Evolutionary conservation across 64 coral and sea anemone genomes (phyloP).

Genomic region (Exaiptasia diaphana): DNA sequence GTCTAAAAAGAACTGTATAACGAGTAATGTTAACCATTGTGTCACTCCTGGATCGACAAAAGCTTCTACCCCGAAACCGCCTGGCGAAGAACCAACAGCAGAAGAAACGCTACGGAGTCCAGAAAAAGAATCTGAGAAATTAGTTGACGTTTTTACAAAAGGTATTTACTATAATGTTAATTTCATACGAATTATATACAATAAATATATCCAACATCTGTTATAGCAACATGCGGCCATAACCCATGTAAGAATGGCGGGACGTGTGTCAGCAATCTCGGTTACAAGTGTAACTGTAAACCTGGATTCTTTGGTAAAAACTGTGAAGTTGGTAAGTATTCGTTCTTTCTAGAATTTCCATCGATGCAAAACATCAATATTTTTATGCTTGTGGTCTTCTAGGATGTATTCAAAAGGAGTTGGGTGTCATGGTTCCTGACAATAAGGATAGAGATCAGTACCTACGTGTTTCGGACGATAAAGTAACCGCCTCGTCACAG

Average conservation of each 20-base stretch:
- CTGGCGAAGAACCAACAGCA: not conserved
- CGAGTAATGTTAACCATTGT: not conserved
- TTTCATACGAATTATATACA: not conserved
- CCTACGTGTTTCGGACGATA: not conserved
- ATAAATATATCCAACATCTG: not conserved
- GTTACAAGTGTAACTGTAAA: not conserved
- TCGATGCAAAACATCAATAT: not conserved
- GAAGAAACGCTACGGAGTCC: no score
- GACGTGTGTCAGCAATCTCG: not conserved
- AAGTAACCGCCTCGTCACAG: conserved; percentile 3
- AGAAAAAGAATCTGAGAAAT: not conserved
- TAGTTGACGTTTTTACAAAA: not conserved
- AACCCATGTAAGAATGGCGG: conserved; percentile 11
- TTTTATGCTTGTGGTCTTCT: not conserved
- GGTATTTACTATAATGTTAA: not conserved
- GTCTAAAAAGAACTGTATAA: not conserved
- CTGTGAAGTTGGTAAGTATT: not conserved
- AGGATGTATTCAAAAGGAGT: not conserved
- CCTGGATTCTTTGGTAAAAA: not conserved
- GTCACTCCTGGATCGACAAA: no score
- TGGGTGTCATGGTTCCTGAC: not conserved
- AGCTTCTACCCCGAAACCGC: no score
- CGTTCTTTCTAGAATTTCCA: not conserved
- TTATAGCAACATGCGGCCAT: not conserved
- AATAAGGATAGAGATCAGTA: conserved; percentile 9